phyloP scores from a whole-genome alignment of 2,888 invertebrate genomes.

The Hedya salicella region DNA sequence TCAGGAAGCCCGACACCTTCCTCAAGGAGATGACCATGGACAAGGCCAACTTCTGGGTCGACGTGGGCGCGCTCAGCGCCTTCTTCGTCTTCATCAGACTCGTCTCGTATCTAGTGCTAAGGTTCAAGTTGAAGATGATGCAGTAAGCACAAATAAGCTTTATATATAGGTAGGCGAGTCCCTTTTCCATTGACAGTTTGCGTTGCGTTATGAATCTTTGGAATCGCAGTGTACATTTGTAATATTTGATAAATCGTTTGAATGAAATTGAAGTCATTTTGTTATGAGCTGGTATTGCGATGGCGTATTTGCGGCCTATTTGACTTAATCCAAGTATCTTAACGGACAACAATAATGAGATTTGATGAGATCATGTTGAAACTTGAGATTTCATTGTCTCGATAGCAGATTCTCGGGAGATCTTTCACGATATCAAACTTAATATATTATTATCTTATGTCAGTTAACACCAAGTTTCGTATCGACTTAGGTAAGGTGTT shows the following conservation, averaged over 20 bases:
- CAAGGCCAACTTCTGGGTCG: conserved; percentile 91
- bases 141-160: conserved; percentile 65
- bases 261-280: conserved; percentile 1
- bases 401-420: conserved; percentile 12
- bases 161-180: conserved; percentile 45
- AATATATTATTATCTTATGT: conserved; percentile 19
- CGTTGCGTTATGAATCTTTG: conserved; percentile 3
- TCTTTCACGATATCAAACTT: conserved; percentile 28
- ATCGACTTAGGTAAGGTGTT: conserved; percentile 23
- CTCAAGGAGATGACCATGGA: conserved; percentile 94
- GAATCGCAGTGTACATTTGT: conserved; percentile 29
- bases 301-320: conserved; percentile 34
- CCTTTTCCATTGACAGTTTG: conserved; percentile 22
- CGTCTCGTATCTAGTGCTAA: conserved; percentile 92
- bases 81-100: conserved; percentile 92
- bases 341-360: conserved; percentile 1
- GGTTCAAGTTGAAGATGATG: conserved; percentile 89
- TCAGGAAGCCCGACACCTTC: conserved; percentile 91
- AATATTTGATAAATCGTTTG: conserved; percentile 2
- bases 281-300: conserved; percentile 9
- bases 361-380: conserved; percentile 7
- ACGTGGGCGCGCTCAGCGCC: conserved; percentile 91
- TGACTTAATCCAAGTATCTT: conserved; percentile 23
- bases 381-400: neutral
- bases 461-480: conserved; percentile 38